Conservation (phyloP, 2,113 vertebrate species). For the Odocoileus hemionus region DNA sequence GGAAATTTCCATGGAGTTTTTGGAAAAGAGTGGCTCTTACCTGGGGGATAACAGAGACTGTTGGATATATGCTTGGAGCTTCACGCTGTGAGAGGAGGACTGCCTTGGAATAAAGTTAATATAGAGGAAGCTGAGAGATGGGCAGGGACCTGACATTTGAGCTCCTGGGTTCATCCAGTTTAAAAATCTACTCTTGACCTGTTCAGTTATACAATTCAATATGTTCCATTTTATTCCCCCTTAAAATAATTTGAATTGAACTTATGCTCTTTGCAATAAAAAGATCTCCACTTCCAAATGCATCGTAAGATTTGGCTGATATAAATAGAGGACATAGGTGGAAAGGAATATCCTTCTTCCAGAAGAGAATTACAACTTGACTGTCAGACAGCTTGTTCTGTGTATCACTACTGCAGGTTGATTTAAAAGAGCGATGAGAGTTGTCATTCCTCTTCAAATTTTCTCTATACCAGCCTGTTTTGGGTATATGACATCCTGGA, state of each 20-base stretch:
- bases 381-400: neutral
- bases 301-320: neutral
- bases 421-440: neutral
- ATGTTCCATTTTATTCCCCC: neutral
- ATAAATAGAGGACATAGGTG: neutral
- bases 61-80: neutral
- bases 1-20: neutral
- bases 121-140: neutral
- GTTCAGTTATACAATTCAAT: neutral
- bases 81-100: neutral
- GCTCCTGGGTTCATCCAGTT: neutral
- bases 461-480: neutral
- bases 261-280: neutral
- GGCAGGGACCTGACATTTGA: neutral
- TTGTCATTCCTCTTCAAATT: neutral
- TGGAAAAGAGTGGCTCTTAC: neutral
- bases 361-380: neutral
- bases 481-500: neutral
- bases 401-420: neutral
- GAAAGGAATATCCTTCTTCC: neutral
- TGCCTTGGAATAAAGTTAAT: neutral
- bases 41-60: too few relatives aligned
- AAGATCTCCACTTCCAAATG: neutral
- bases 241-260: neutral
- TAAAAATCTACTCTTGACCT: neutral